Evolutionary conservation across 2,113 vertebrate genomes (phyloP).

Genomic region (Urocitellus parryii): DNA sequence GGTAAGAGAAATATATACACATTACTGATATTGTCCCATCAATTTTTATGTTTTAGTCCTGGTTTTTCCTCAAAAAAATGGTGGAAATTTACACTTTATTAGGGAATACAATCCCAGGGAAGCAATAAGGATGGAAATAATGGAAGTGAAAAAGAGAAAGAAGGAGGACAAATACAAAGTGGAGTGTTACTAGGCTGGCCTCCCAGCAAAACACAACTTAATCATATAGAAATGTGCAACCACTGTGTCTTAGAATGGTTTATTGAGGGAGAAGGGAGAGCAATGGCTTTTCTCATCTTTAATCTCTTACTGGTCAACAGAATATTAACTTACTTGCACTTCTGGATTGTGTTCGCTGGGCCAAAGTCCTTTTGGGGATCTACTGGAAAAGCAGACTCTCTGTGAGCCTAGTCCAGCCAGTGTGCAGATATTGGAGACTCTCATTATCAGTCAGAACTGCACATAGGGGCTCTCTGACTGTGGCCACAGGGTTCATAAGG

Average conservation of each 20-base stretch:
- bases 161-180: constrained; percentile 4
- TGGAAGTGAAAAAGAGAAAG: not conserved
- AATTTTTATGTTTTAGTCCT: not conserved
- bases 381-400: not conserved
- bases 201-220: not conserved
- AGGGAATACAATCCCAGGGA: not conserved
- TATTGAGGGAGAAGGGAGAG: not conserved
- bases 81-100: constrained; percentile 4
- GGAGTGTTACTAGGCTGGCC: not conserved
- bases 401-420: not conserved
- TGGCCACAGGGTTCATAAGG: not conserved
- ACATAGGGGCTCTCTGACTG: not conserved
- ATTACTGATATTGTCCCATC: not conserved
- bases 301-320: not conserved
- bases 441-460: not conserved
- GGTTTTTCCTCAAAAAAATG: not conserved
- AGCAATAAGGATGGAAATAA: not conserved
- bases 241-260: not conserved
- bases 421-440: not conserved
- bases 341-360: not conserved
- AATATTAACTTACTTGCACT: not conserved
- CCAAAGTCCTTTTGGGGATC: not conserved
- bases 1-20: not conserved
- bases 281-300: not conserved
- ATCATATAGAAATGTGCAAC: not conserved